phyloP scores from a whole-genome alignment of 2,113 vertebrate species.

The Mormoops blainvillei region DNA sequence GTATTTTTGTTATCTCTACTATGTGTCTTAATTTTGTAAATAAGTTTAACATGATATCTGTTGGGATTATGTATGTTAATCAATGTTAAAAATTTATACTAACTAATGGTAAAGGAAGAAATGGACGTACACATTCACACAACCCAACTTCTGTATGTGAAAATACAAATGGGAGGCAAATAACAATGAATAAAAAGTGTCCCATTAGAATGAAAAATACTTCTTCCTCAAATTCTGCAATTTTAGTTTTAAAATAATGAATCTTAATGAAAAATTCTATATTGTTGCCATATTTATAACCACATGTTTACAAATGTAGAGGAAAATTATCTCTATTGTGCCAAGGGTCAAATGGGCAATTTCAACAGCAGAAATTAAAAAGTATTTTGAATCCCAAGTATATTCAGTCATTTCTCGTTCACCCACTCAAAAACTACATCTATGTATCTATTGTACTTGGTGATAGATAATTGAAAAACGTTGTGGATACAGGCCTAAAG shows the following conservation, averaged over 20 bases:
- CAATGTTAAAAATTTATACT: neutral
- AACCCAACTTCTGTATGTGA: neutral
- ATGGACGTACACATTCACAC: neutral
- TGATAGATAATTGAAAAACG: neutral
- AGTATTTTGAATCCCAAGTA: neutral
- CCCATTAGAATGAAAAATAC: neutral
- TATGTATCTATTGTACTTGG: neutral
- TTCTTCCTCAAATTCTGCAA: neutral
- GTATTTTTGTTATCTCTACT: neutral
- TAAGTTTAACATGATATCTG: neutral
- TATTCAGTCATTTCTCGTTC: neutral
- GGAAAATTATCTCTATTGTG: neutral
- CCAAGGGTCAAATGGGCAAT: neutral
- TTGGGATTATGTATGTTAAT: neutral
- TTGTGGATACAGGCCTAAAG: neutral
- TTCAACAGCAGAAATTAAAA: neutral
- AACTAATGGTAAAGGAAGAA: neutral
- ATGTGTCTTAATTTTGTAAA: neutral
- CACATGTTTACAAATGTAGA: neutral
- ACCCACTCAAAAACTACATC: neutral
- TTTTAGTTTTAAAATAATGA: conserved; percentile 4
- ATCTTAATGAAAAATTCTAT: neutral
- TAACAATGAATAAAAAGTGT: neutral
- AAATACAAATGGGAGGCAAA: neutral
- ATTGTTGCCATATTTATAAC: neutral